Base-by-base conservation (phyloP, 2,888 invertebrate species). In the Gryllus longicercus region DNA sequence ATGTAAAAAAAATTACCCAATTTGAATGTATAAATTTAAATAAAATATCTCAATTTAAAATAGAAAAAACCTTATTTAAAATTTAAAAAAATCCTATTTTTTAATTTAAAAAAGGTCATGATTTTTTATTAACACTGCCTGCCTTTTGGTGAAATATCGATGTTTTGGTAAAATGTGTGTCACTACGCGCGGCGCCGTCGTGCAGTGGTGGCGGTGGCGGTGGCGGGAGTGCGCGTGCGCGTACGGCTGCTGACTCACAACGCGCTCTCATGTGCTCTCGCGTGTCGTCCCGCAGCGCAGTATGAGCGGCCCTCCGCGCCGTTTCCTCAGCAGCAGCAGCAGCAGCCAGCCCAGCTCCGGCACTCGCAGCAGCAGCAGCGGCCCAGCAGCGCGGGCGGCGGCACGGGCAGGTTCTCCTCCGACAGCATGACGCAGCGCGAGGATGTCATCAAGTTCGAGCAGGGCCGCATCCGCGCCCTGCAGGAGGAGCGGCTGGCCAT, bases 401-500 rank as follows among this genome's bases (percentile, higher is more conserved):
- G 11, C 38, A 50, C 50, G 38, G 77, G 21, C 49, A 18, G 14
- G 16, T 25, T 21, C 18, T 74, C 21, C 11, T 8, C 49, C n/a
- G 50, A 74, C 25, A 93, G 92, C 90, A 95, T 96, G 95, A 95
- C 95, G 89, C 96, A 95, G 88, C 90, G 96, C 82, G 95, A 96
- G 87, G 95, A 96, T 88, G 95, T 95, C 85, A 92, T 95, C 87
- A 96, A 96, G 89, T 98, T 98, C 89, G 98, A 98, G 92, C 96
- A 95, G 90, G 96, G 96, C 87, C 94, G 98, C 84, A 98, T 98
- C 87, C 94, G 95, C 90, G 96, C 96, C 87, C 92, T 99, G 87
- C 98, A 98, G 88, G 97, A 98, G 88, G 99, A 99, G 89, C 94
- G 99, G 81, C 90, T 98, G 83, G 95, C 97, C 88, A 99, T 99